Evolutionary conservation across 2,797 vertebrate genomes (phyloP).

Genomic region (Vireo griseus): DNA sequence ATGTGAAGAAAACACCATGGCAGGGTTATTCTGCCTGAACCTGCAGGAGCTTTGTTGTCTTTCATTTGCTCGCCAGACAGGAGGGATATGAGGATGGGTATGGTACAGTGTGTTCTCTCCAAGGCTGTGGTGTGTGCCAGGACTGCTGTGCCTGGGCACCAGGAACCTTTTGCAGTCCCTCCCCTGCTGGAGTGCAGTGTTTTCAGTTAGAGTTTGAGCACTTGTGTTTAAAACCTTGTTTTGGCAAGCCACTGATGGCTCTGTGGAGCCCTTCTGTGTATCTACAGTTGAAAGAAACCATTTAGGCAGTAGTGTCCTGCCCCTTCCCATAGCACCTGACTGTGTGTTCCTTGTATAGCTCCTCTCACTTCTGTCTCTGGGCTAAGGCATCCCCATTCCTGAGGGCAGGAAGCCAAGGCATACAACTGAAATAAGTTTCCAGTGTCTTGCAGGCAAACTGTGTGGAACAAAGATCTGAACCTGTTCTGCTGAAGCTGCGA

Average conservation of each 20-base stretch:
- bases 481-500: background rate
- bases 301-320: background rate
- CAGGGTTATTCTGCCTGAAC: background rate
- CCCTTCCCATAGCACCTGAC: background rate
- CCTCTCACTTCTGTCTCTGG: rapidly evolving
- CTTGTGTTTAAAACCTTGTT: background rate
- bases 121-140: background rate
- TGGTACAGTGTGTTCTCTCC: background rate
- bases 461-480: background rate
- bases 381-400: background rate
- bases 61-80: background rate
- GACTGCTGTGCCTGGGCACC: background rate
- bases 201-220: background rate
- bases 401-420: background rate
- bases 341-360: background rate
- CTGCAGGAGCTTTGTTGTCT: background rate
- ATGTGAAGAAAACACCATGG: background rate
- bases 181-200: background rate
- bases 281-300: background rate
- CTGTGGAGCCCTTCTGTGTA: background rate
- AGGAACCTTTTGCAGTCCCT: background rate
- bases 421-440: background rate
- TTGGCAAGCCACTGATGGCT: background rate
- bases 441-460: background rate
- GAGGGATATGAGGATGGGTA: background rate